phyloP scores from a whole-genome alignment of 1,140 invertebrate genomes.

The Portunus trituberculatus region DNA sequence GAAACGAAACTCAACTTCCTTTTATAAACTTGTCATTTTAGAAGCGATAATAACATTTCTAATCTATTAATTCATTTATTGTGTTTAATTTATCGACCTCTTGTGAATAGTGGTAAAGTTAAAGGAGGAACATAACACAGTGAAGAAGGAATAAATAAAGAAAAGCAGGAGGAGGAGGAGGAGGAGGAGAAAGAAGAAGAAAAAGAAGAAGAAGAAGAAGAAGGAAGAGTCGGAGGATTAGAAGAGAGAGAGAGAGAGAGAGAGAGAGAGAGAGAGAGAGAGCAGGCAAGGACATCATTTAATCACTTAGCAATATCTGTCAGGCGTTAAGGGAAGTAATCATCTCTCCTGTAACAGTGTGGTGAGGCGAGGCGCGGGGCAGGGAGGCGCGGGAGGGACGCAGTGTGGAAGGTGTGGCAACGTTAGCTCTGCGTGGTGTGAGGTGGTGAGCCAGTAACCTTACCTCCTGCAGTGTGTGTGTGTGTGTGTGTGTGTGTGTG shows the following conservation, averaged over 20 bases:
- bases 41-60: too few species aligned
- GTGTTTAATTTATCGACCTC: too few species aligned
- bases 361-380: too few species aligned
- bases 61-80: too few species aligned
- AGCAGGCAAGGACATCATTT: background rate
- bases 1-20: too few species aligned
- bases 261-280: background rate
- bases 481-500: conserved; percentile 12
- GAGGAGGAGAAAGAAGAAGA: background rate
- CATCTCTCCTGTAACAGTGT: background rate
- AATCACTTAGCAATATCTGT: background rate
- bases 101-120: background rate
- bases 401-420: background rate
- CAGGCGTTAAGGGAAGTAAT: background rate
- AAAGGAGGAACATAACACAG: background rate
- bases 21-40: too few species aligned
- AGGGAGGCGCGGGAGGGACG: background rate
- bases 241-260: background rate
- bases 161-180: background rate
- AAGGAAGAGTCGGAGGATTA: background rate
- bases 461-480: background rate
- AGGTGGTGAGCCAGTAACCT: conserved; percentile 35
- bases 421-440: background rate
- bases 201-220: background rate
- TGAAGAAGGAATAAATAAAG: background rate